Conservation (phyloP, 2,113 vertebrate species). For the Tauraco erythrolophus region DNA sequence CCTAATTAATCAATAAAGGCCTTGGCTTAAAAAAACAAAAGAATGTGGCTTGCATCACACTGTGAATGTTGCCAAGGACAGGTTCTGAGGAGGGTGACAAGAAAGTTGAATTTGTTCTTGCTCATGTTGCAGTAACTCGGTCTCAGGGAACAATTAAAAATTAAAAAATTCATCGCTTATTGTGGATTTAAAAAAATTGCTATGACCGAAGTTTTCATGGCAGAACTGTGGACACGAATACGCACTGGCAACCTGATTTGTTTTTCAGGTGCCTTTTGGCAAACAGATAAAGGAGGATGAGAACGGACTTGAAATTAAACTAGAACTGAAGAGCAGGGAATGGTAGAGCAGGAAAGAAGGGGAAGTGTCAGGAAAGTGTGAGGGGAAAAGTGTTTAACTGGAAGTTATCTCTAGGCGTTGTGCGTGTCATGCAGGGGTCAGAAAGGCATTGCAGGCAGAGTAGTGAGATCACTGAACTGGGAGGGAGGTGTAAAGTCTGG, state of each 20-base stretch:
- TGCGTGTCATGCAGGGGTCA: neutral
- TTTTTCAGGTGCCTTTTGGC: neutral
- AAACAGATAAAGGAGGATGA: neutral
- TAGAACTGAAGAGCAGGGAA: neutral
- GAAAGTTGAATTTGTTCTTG: neutral
- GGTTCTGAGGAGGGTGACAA: neutral
- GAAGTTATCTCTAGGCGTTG: neutral
- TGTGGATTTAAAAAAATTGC: neutral
- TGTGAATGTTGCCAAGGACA: neutral
- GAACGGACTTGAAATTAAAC: neutral
- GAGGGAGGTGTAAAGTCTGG: neutral
- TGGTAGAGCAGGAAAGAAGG: neutral
- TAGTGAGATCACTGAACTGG: neutral
- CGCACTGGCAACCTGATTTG: accelerated
- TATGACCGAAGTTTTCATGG: neutral
- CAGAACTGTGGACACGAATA: neutral
- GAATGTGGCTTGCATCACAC: neutral
- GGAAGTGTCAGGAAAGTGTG: neutral
- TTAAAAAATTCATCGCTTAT: neutral
- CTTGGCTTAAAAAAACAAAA: neutral
- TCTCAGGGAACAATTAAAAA: neutral
- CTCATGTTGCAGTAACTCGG: neutral
- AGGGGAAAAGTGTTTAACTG: neutral
- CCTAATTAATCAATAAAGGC: neutral
- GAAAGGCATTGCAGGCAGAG: neutral